Conservation (phyloP, 2,888 invertebrate genomes). For the Blastobasis lacticolella region DNA sequence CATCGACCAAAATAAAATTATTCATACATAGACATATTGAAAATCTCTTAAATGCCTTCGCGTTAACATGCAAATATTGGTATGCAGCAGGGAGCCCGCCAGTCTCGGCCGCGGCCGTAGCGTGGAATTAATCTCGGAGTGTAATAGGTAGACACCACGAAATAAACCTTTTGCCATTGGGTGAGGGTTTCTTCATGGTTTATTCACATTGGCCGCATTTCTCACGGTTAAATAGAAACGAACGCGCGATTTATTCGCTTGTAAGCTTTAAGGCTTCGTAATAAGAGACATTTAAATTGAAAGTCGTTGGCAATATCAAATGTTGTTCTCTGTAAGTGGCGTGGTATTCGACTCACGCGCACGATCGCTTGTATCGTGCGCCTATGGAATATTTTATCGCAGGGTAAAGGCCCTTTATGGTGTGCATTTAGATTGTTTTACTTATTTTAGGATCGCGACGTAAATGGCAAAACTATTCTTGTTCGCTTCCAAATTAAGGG, state of each 20-base stretch:
- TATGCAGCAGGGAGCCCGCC: constrained; percentile 35
- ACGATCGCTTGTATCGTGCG: constrained; percentile 27
- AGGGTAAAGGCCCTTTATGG: constrained; percentile 47
- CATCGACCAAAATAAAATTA: too few species aligned
- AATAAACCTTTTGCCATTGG: constrained; percentile 26
- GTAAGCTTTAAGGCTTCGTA: constrained; percentile 21
- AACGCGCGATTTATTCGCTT: constrained; percentile 5
- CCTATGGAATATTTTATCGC: constrained; percentile 43
- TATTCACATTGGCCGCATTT: constrained; percentile 28
- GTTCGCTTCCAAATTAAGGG: neutral
- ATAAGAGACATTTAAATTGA: constrained; percentile 24
- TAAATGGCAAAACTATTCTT: constrained; percentile 18
- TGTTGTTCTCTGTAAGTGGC: constrained; percentile 36
- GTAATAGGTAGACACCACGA: constrained; percentile 20
- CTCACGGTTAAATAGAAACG: constrained; percentile 4
- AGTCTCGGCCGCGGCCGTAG: constrained; percentile 24
- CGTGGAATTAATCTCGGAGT: constrained; percentile 21
- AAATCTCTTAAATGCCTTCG: constrained; percentile 13
- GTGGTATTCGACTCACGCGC: constrained; percentile 30
- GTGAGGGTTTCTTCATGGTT: constrained; percentile 21
- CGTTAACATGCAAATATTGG: constrained; percentile 39
- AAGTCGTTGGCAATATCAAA: constrained; percentile 26
- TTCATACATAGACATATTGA: too few species aligned
- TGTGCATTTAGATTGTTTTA: constrained; percentile 50
- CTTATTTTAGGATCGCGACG: constrained; percentile 42